A percentile compares a stretch with the other conserved stretches of the same genome.
Evolutionary conservation across 2,797 vertebrate genomes (phyloP).

Genomic region (Malurus leucopterus): DNA sequence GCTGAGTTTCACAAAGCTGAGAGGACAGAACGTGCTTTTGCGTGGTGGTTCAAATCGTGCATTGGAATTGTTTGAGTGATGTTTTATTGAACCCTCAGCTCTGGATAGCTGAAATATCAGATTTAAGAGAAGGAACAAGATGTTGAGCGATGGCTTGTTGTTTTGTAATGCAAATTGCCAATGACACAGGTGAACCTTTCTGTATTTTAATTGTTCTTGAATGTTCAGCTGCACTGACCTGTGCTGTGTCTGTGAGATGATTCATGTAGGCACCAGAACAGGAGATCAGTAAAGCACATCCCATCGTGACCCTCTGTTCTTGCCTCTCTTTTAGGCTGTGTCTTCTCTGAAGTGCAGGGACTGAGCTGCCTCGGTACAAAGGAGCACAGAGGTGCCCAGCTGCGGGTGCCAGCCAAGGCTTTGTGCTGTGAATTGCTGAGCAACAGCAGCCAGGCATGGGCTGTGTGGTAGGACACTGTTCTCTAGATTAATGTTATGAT

Average conservation of each 20-base stretch:
- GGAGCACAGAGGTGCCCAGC: neutral
- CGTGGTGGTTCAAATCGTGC: neutral
- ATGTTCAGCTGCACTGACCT: neutral
- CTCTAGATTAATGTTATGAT: neutral
- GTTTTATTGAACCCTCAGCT: neutral
- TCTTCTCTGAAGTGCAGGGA: neutral
- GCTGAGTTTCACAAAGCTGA: neutral
- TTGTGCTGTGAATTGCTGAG: neutral
- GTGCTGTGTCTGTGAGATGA: neutral
- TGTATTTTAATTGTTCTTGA: neutral
- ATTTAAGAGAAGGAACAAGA: neutral
- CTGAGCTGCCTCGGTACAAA: neutral
- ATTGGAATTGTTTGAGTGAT: neutral
- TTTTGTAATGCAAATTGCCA: neutral
- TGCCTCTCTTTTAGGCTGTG: neutral
- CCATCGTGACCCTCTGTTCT: neutral
- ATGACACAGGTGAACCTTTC: neutral
- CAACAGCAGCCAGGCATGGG: neutral
- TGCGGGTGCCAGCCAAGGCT: accelerated
- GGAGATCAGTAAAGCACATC: neutral
- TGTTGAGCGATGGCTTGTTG: neutral
- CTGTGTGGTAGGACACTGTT: neutral
- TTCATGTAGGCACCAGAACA: neutral
- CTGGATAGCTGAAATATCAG: neutral
- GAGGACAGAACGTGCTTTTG: neutral